phyloP scores from a whole-genome alignment of 2,113 vertebrate genomes.

The Oenanthe melanoleuca region DNA sequence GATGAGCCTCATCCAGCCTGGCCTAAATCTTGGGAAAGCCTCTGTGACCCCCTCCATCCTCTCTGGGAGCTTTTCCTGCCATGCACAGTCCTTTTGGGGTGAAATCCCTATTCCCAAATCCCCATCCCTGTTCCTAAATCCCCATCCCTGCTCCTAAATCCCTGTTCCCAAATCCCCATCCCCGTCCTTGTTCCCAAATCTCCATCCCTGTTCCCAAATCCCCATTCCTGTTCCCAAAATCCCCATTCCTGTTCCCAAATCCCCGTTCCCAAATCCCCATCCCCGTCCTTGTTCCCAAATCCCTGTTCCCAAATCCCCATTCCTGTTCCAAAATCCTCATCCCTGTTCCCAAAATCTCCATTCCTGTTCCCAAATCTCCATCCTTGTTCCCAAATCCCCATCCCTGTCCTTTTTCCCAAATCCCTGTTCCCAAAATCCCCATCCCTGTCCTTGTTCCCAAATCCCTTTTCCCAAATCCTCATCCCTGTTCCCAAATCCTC shows the following conservation, averaged over 20 bases:
- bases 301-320: not conserved
- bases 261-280: not conserved
- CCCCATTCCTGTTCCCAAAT: not conserved
- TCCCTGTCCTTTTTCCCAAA: not conserved
- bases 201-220: not conserved
- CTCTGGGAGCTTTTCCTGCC: not conserved
- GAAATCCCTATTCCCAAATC: not conserved
- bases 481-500: not conserved
- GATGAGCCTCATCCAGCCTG: fast-evolving
- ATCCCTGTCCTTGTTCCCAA: not conserved
- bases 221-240: not conserved
- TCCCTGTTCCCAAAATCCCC: not conserved
- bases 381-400: too few species aligned
- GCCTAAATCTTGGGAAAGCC: not conserved
- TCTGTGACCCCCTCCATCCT: too few species aligned
- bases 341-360: too few species aligned
- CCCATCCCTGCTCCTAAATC: not conserved
- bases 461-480: not conserved
- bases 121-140: not conserved
- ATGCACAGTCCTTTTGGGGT: not conserved
- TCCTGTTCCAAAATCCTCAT: not conserved
- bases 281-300: too few species aligned
- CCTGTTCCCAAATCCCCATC: not conserved
- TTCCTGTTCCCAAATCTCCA: not conserved
- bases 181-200: not conserved